Percentiles rank a stretch among this genome's conserved stretches.
Evolutionary conservation across 92 coral and sea anemone species (phyloP).

Genomic region (Phenganax subtilis): DNA sequence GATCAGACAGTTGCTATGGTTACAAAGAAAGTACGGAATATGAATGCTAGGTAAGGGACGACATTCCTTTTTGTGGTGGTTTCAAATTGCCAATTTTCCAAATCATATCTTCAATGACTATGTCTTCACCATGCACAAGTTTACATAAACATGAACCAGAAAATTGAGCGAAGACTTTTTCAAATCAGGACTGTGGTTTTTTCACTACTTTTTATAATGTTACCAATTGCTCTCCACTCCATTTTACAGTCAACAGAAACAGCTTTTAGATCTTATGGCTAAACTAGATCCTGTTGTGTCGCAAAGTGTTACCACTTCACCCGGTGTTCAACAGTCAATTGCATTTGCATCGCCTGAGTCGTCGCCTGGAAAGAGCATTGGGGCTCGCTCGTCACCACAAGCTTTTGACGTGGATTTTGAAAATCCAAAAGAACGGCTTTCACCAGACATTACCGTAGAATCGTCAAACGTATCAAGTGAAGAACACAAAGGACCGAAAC

Average conservation of each 20-base stretch:
- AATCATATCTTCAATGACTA: too few relatives aligned
- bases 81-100: background rate
- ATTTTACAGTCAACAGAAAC: constrained; percentile 74
- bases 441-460: constrained; percentile 18
- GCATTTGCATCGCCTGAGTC: constrained; percentile 30
- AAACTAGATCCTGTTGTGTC: constrained; percentile 72
- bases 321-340: constrained; percentile 11
- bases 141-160: too few relatives aligned
- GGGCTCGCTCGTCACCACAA: background rate
- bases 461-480: background rate
- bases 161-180: too few relatives aligned
- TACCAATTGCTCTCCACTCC: too few relatives aligned
- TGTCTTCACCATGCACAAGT: too few relatives aligned
- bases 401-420: constrained; percentile 52
- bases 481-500: constrained; percentile 1
- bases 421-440: constrained; percentile 3
- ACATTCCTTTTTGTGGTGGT: background rate
- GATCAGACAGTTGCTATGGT: constrained; percentile 75
- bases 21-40: constrained; percentile 89
- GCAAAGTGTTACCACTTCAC: constrained; percentile 3
- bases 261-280: constrained; percentile 66
- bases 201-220: background rate
- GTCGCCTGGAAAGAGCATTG: constrained; percentile 14
- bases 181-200: background rate
- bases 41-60: constrained; percentile 80